Percentiles rank a stretch among this genome's conserved stretches.
These are phyloP conservation scores for Antheraea yamamai DNA, from an alignment of 2,888 invertebrate species.

Conservation along the genomic window DNA sequence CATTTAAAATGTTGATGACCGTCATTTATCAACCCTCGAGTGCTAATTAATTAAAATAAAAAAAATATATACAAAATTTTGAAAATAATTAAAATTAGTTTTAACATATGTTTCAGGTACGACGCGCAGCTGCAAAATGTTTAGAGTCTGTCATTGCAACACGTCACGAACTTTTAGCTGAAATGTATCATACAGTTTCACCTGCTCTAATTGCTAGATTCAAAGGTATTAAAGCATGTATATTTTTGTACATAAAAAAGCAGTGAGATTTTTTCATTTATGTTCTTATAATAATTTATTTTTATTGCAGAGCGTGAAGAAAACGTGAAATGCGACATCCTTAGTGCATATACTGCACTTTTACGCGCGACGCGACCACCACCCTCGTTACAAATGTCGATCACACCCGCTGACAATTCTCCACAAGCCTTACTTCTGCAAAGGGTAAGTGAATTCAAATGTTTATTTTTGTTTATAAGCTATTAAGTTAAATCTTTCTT, in stretches of 20 bases:
- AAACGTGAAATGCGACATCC: conserved; percentile 99
- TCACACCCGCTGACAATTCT: conserved; percentile 87
- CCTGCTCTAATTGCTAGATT: conserved; percentile 96
- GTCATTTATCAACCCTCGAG: too few species aligned
- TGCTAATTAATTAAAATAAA: too few species aligned
- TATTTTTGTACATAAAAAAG: too few species aligned
- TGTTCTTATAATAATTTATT: neutral
- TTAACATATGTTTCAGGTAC: conserved; percentile 64
- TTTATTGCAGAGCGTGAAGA: conserved; percentile 93
- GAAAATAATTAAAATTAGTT: neutral
- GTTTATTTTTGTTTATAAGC: neutral
- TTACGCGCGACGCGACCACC: conserved; percentile 93
- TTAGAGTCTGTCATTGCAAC: conserved; percentile 97
- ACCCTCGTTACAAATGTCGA: conserved; percentile 84
- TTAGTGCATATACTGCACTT: conserved; percentile 97
- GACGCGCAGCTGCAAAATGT: conserved; percentile 98
- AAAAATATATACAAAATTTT: too few species aligned
- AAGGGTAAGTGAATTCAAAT: conserved; percentile 58
- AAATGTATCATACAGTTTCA: conserved; percentile 94
- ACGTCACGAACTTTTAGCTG: conserved; percentile 93
- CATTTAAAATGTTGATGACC: too few species aligned
- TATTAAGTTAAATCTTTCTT: neutral
- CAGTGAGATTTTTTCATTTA: neutral
- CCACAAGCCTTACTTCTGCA: conserved; percentile 84
- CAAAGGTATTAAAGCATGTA: too few species aligned